Evolutionary conservation across 2,888 invertebrate species (phyloP).

Genomic region (Ctenicera cuprea): DNA sequence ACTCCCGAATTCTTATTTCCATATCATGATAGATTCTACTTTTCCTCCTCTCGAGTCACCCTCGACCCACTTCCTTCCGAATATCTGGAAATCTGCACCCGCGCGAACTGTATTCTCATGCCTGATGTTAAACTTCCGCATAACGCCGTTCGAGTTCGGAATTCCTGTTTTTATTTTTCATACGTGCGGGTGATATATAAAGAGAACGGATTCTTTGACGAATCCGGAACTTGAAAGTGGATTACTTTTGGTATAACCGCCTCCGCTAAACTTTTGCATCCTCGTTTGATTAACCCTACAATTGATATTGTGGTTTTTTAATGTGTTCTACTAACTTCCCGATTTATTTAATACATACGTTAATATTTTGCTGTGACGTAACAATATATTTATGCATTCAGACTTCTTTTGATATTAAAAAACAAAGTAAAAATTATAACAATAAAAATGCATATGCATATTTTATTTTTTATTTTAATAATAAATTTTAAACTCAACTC

Average conservation of each 20-base stretch:
- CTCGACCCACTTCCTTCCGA: constrained; percentile 56
- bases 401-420: too few relatives aligned
- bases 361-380: too few relatives aligned
- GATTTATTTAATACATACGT: too few relatives aligned
- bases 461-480: too few relatives aligned
- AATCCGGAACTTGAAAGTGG: constrained; percentile 42
- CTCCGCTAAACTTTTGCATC: constrained; percentile 28
- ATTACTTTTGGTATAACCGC: constrained; percentile 40
- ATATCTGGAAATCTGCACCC: constrained; percentile 52
- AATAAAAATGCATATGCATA: too few relatives aligned
- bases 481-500: too few relatives aligned
- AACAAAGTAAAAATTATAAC: too few relatives aligned
- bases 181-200: constrained; percentile 49
- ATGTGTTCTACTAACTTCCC: neutral
- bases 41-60: constrained; percentile 59
- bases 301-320: constrained; percentile 19
- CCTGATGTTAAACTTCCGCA: constrained; percentile 55
- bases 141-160: constrained; percentile 51
- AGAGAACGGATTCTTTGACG: constrained; percentile 49
- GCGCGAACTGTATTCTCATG: constrained; percentile 54
- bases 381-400: too few relatives aligned
- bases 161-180: constrained; percentile 52
- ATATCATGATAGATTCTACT: constrained; percentile 69
- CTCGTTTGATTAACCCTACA: constrained; percentile 19
- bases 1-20: constrained; percentile 69